Evolutionary conservation across 1,140 invertebrate genomes (phyloP).

Genomic region (Drosophila nasuta): DNA sequence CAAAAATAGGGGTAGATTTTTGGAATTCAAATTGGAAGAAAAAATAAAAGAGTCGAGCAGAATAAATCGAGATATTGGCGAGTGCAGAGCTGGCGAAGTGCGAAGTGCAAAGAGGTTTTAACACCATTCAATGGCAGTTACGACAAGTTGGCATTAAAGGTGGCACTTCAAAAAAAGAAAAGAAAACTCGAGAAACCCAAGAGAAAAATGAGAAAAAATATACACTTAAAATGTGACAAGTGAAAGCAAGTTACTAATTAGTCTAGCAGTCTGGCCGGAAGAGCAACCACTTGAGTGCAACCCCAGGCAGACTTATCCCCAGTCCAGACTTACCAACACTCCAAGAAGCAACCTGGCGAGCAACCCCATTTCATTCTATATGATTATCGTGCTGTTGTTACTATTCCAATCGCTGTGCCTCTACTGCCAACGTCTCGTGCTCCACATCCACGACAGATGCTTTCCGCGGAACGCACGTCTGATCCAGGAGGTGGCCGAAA

Average conservation of each 20-base stretch:
- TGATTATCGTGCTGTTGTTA: constrained; percentile 84
- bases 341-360: not conserved
- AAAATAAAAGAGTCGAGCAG: constrained; percentile 32
- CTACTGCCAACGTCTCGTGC: constrained; percentile 82
- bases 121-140: constrained; percentile 33
- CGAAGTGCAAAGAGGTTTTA: constrained; percentile 41
- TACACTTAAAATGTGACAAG: constrained; percentile 2
- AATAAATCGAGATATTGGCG: constrained; percentile 51
- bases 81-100: constrained; percentile 51
- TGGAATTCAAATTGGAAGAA: constrained; percentile 71
- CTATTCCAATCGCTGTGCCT: constrained; percentile 84
- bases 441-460: constrained; percentile 82
- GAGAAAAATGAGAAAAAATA: not conserved
- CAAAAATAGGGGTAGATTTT: constrained; percentile 75
- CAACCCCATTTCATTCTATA: constrained; percentile 61
- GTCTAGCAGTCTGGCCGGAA: constrained; percentile 12
- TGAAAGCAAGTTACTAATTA: constrained; percentile 6
- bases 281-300: not conserved
- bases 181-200: not conserved
- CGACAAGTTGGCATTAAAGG: constrained; percentile 43
- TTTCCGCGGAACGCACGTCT: constrained; percentile 79
- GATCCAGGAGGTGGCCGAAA: constrained; percentile 79
- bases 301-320: constrained; percentile 4
- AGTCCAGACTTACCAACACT: not conserved
- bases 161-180: not conserved